Evolutionary conservation across 2,888 invertebrate genomes (phyloP).

Genomic region (Thelaira solivaga): DNA sequence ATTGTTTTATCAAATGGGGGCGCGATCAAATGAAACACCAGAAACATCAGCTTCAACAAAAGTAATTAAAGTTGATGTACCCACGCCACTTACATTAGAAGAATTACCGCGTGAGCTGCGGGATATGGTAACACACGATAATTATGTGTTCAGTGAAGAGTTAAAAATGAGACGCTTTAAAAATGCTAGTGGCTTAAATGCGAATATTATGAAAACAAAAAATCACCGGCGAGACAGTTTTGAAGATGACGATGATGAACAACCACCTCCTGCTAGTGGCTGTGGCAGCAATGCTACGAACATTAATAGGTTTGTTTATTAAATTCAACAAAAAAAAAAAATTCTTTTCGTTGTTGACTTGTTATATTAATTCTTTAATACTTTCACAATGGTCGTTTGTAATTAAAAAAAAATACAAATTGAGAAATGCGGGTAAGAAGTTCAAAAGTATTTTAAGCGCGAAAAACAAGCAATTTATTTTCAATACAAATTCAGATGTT

Average conservation of each 20-base stretch:
- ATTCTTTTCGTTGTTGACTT: constrained; percentile 39
- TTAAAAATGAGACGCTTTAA: constrained; percentile 70
- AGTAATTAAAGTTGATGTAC: constrained; percentile 70
- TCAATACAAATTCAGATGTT: constrained; percentile 34
- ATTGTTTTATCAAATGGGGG: constrained; percentile 83
- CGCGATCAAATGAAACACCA: constrained; percentile 68
- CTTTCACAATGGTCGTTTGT: constrained; percentile 28
- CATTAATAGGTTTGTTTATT: constrained; percentile 75
- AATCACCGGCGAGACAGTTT: constrained; percentile 63
- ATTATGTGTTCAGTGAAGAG: constrained; percentile 72
- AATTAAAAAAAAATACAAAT: constrained; percentile 16
- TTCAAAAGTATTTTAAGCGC: constrained; percentile 36
- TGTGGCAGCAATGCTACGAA: constrained; percentile 74
- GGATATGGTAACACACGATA: constrained; percentile 74
- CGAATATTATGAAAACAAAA: constrained; percentile 57
- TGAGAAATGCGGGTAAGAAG: neutral
- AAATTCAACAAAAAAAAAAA: constrained; percentile 58
- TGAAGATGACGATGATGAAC: constrained; percentile 74
- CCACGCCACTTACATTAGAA: constrained; percentile 70
- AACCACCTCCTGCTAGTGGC: constrained; percentile 73
- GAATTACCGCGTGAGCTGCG: constrained; percentile 74
- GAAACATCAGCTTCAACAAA: constrained; percentile 67
- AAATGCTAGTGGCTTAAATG: constrained; percentile 57
- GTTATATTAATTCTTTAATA: constrained; percentile 24
- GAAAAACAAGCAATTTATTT: constrained; percentile 4